Percentiles rank a stretch among this genome's conserved stretches.
phyloP scores from a whole-genome alignment of 1,140 invertebrate genomes.

The Euura lappo region DNA sequence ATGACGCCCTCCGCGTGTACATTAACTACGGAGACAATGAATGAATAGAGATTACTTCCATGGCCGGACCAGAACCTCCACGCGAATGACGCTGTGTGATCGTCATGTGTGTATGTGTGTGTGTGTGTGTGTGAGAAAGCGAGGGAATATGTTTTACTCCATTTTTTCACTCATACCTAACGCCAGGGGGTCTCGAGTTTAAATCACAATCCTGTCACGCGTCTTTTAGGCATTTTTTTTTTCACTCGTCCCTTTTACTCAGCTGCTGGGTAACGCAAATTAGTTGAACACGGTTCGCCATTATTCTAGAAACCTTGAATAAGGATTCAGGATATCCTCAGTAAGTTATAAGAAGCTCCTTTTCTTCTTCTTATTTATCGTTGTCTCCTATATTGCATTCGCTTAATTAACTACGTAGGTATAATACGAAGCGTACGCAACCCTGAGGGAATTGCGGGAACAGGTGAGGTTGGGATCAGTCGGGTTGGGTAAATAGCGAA shows the following conservation, averaged over 20 bases:
- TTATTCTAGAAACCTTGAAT: not conserved
- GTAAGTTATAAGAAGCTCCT: too few relatives aligned
- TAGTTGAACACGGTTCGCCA: not conserved
- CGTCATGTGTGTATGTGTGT: not conserved
- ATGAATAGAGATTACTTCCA: not conserved
- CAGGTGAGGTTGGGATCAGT: not conserved
- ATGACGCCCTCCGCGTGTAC: not conserved
- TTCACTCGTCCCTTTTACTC: not conserved
- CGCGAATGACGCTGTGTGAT: too few relatives aligned
- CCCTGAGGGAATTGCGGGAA: not conserved
- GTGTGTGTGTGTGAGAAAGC: not conserved
- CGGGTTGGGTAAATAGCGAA: conserved; percentile 9
- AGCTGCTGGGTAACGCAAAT: not conserved
- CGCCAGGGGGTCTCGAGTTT: conserved; percentile 1
- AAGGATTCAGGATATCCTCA: too few relatives aligned
- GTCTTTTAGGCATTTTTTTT: not conserved
- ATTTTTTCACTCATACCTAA: not conserved
- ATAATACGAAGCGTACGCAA: too few relatives aligned
- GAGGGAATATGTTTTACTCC: too few relatives aligned
- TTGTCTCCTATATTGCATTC: too few relatives aligned
- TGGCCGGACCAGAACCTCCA: too few relatives aligned
- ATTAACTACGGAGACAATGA: not conserved
- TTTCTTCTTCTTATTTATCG: too few relatives aligned
- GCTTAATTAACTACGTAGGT: too few relatives aligned
- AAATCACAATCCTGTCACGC: not conserved